phyloP scores from a whole-genome alignment of 2,113 vertebrate genomes.

The Cyprinodon variegatus region DNA sequence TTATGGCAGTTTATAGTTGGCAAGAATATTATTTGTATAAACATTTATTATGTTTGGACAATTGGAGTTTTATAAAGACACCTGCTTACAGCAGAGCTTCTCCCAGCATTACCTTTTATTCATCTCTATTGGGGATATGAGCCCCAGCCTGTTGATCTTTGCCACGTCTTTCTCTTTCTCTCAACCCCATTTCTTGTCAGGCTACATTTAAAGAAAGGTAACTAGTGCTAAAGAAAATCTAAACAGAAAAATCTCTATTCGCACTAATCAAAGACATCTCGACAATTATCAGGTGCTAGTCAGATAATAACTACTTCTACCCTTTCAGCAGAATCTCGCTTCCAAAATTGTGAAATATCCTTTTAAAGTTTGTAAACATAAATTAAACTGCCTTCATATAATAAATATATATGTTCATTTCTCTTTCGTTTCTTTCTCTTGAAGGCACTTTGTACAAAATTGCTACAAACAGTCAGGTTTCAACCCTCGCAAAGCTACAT shows the following conservation, averaged over 20 bases:
- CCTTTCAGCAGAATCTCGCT: neutral
- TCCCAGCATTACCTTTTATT: neutral
- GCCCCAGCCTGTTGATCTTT: neutral
- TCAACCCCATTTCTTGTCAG: no score
- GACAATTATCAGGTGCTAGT: neutral
- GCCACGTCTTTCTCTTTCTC: no score
- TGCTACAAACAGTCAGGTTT: conserved; percentile 78
- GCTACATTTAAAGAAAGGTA: no score
- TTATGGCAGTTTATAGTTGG: neutral
- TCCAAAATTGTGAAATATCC: neutral
- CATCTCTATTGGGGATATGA: no score
- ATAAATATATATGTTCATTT: conserved; percentile 48
- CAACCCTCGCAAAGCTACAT: conserved; percentile 60
- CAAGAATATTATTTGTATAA: neutral
- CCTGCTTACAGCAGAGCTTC: neutral
- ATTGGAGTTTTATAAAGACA: neutral
- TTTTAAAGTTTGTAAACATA: conserved; percentile 17
- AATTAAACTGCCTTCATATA: conserved; percentile 48
- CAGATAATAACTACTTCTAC: neutral
- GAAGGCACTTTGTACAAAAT: conserved; percentile 82
- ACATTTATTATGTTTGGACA: neutral
- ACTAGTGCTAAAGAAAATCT: no score
- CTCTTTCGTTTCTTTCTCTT: conserved; percentile 58
- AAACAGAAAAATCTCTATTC: neutral
- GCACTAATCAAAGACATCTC: neutral